Percentiles rank a stretch among this genome's conserved stretches.
Conservation (phyloP, 2,113 vertebrate species). For the Hippocampus comes region DNA sequence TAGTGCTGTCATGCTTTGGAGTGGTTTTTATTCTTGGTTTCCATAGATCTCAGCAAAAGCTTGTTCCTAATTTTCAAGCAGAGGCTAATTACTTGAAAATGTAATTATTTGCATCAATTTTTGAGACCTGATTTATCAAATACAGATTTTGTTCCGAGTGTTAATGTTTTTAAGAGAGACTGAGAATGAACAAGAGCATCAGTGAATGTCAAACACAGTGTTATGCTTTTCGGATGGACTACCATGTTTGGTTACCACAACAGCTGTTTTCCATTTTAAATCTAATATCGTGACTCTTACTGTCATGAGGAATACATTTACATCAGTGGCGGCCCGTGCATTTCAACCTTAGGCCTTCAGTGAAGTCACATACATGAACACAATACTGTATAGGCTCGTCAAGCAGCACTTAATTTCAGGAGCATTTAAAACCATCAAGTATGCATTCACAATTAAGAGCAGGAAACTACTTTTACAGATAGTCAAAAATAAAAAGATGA, state of each 20-base stretch:
- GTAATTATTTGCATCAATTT: too few relatives aligned
- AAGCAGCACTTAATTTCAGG: too few relatives aligned
- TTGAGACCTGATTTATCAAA: too few relatives aligned
- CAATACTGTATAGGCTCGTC: too few relatives aligned
- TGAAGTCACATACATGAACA: too few relatives aligned
- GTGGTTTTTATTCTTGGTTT: constrained; percentile 2
- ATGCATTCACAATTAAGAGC: too few relatives aligned
- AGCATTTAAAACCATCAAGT: too few relatives aligned
- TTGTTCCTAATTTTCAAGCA: not conserved
- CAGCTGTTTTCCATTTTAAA: not conserved
- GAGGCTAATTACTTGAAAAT: not conserved
- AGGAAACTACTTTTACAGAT: too few relatives aligned
- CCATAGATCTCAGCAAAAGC: not conserved
- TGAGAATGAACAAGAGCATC: not conserved
- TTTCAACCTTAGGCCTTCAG: too few relatives aligned
- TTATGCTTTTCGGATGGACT: not conserved
- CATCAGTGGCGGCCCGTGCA: too few relatives aligned
- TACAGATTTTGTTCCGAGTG: not conserved
- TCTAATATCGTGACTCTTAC: not conserved
- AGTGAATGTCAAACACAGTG: not conserved
- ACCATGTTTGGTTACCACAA: not conserved
- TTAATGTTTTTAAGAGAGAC: not conserved
- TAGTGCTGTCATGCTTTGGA: not conserved
- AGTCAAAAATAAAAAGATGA: too few relatives aligned
- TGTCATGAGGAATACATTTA: too few relatives aligned